Percentiles rank a stretch among this genome's conserved stretches.
phyloP scores from a whole-genome alignment of 2,113 vertebrate species.

The Antechinus flavipes region DNA sequence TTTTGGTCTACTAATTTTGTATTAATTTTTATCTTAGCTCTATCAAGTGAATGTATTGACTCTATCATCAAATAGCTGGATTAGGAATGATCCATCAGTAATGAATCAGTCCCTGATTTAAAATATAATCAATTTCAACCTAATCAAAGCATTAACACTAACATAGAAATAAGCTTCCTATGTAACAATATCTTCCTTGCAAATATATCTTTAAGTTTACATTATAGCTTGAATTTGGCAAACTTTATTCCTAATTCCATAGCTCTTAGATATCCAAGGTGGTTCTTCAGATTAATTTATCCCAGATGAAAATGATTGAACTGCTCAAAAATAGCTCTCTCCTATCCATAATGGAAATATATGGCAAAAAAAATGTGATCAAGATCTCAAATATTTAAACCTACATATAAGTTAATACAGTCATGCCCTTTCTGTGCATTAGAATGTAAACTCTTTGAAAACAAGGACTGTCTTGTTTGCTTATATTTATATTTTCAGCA shows the following conservation, averaged over 20 bases:
- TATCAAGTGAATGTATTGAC: neutral
- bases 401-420: neutral
- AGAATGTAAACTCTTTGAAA: neutral
- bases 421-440: neutral
- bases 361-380: neutral
- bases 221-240: neutral
- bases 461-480: neutral
- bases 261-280: conserved; percentile 46
- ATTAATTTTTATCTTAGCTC: neutral
- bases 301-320: conserved; percentile 22
- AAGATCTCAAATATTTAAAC: neutral
- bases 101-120: neutral
- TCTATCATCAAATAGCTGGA: neutral
- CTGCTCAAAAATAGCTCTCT: conserved; percentile 30
- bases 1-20: neutral
- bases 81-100: neutral
- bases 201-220: conserved; percentile 23
- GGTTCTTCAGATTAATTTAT: conserved; percentile 49
- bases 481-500: neutral
- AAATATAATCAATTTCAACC: neutral
- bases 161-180: neutral
- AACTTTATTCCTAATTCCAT: conserved; percentile 40
- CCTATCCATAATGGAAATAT: conserved; percentile 12
- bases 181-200: conserved; percentile 47
- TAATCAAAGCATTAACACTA: neutral